Conservation (phyloP, 2,797 vertebrate species). For the Gymnodraco acuticeps region DNA sequence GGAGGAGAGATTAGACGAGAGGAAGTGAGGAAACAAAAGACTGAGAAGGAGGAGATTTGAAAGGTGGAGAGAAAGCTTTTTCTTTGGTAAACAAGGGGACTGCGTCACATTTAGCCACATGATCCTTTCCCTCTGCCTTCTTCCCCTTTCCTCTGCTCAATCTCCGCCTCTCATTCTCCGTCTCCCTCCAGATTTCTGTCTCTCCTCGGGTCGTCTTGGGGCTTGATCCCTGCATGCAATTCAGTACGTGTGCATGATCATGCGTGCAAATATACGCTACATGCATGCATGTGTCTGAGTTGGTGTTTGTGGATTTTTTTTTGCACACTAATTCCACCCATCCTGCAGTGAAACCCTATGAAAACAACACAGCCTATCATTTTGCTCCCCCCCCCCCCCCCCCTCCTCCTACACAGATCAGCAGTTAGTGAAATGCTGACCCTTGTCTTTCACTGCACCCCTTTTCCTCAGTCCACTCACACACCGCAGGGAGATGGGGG, state of each 20-base stretch:
- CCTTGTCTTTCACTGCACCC: slow-evolving; percentile 80
- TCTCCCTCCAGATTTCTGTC: slow-evolving; percentile 43
- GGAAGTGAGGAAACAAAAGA: slow-evolving; percentile 41
- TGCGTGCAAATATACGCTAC: not conserved
- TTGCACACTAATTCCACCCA: slow-evolving; percentile 60
- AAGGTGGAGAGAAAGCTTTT: slow-evolving; percentile 60
- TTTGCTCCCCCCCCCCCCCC: slow-evolving; percentile 33
- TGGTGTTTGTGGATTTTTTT: slow-evolving; percentile 29
- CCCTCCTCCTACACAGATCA: slow-evolving; percentile 70
- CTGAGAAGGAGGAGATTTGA: slow-evolving; percentile 48
- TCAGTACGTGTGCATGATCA: slow-evolving; percentile 3
- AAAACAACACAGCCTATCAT: slow-evolving; percentile 76
- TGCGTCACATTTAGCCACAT: slow-evolving; percentile 59
- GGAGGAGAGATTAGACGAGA: slow-evolving; percentile 49
- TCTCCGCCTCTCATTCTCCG: slow-evolving; percentile 15
- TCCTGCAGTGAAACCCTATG: slow-evolving; percentile 73
- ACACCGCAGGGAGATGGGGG: slow-evolving; percentile 51
- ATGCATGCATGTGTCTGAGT: slow-evolving; percentile 16
- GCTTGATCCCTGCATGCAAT: slow-evolving; percentile 52
- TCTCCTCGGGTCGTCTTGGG: slow-evolving; percentile 49
- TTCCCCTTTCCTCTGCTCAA: slow-evolving; percentile 25
- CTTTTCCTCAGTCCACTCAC: slow-evolving; percentile 67
- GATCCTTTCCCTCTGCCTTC: slow-evolving; percentile 42
- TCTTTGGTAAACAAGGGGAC: slow-evolving; percentile 72
- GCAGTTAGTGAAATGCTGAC: slow-evolving; percentile 83